Conservation (phyloP, 1,140 invertebrate species). For the Aphelinus certus region DNA sequence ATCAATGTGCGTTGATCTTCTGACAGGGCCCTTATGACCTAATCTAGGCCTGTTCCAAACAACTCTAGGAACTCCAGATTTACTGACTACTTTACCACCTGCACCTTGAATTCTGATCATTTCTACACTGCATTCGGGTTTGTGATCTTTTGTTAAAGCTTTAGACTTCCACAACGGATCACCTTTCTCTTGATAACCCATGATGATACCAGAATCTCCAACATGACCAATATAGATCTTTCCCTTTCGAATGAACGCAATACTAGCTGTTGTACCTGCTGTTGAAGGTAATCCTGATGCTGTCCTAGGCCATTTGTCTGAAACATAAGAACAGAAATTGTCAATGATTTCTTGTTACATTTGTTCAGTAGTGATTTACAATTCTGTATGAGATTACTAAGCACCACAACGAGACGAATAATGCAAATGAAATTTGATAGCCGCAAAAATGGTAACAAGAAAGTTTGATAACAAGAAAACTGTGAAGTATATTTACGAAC, state of each 20-base stretch:
- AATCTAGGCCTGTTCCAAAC: constrained; percentile 94
- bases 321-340: background rate
- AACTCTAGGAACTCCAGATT: constrained; percentile 93
- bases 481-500: too few relatives aligned
- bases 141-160: constrained; percentile 90
- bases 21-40: constrained; percentile 82
- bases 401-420: too few relatives aligned
- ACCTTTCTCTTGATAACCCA: constrained; percentile 81
- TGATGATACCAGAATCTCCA: constrained; percentile 93
- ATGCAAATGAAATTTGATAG: too few relatives aligned
- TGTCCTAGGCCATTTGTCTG: constrained; percentile 95
- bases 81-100: constrained; percentile 88
- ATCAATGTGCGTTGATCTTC: constrained; percentile 86
- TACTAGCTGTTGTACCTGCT: constrained; percentile 94
- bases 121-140: constrained; percentile 91
- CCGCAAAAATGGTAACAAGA: too few relatives aligned
- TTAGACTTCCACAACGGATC: constrained; percentile 80
- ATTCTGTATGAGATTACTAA: too few relatives aligned
- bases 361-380: too few relatives aligned
- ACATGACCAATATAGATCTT: constrained; percentile 98
- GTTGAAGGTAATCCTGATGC: constrained; percentile 93
- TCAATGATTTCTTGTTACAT: too few relatives aligned
- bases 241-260: constrained; percentile 91
- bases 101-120: constrained; percentile 85
- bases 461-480: too few relatives aligned